These are phyloP conservation scores for Zootoca vivipara DNA, from an alignment of 2,113 vertebrate species.

Conservation along the genomic window DNA sequence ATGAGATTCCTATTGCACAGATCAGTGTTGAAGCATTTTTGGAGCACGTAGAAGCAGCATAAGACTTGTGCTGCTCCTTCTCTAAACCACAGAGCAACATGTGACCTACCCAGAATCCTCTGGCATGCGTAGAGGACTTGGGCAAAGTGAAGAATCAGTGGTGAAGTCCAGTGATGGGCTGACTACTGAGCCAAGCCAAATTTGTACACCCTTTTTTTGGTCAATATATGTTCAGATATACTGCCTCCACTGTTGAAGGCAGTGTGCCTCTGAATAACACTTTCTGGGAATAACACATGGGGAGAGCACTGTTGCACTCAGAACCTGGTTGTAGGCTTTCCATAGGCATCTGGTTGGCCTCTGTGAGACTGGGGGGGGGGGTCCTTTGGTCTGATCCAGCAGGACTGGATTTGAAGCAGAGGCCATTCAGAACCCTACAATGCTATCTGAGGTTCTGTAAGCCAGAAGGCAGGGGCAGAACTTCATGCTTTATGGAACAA, in stretches of 20 bases:
- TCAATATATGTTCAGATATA: too few species aligned
- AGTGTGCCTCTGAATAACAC: too few species aligned
- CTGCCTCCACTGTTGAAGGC: too few species aligned
- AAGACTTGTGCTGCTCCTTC: not conserved
- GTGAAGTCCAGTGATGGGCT: not conserved
- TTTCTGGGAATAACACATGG: too few species aligned
- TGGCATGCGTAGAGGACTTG: not conserved
- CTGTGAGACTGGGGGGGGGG: too few species aligned
- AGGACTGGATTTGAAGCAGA: not conserved
- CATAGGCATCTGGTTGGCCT: too few species aligned
- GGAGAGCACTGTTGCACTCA: too few species aligned
- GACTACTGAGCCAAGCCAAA: not conserved
- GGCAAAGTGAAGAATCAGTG: not conserved
- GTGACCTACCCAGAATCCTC: not conserved
- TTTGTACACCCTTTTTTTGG: not conserved
- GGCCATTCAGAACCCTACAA: not conserved
- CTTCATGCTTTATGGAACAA: not conserved
- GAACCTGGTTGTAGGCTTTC: too few species aligned
- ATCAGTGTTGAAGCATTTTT: not conserved
- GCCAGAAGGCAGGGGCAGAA: not conserved
- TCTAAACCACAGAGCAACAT: not conserved
- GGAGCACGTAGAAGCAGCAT: not conserved
- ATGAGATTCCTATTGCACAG: not conserved
- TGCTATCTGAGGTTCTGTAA: too few species aligned
- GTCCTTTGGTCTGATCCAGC: too few species aligned